Base-by-base conservation (phyloP, 2,888 invertebrate species). In the Ochlodes sylvanus region DNA sequence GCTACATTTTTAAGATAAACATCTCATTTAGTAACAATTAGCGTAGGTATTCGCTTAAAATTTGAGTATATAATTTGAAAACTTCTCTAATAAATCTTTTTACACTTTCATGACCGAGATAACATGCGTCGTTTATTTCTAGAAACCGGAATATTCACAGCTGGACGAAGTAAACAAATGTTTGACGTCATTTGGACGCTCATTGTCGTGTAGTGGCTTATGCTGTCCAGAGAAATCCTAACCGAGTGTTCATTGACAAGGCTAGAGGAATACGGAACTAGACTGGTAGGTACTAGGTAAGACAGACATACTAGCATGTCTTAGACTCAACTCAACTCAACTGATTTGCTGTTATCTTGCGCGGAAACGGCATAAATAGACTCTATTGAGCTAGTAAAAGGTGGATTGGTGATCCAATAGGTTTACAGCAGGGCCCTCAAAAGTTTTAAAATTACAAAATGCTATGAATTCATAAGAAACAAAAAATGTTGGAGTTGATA, bases 151-250 rank as follows among this genome's bases (percentile, higher is more conserved):
- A 12, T 38, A 34, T 57, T 21, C 38, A 52, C 21, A 21, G 19
- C 21, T 21, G 52, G 19, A 34, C 17, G n/a, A 15, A n/a, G 64
- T 64, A 64, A 64, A 64, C 57, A 63, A 21, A 57, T 21, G 57
- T 12, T 64, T 64, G 57, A 64, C 64, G 64, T 64, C 64, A 64
- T 21, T 27, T 9, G 15, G 19, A 21, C n/a, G 15, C n/a, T 17
- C 54, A 27, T 63, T 63, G 54, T 63, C 32, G 44, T 17, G 19
- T 17, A 63, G 34, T 2, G 10, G 1, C 12, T 12, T 12, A 12
- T 14, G 10, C 42, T 38, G 55, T 44, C 55, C 27, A 55, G 42
- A 38, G 42, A 63, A n/a, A 60, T 47, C 34, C 47, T 61, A 32
- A 21, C 19, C 21, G 52, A 52, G 61, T 61, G 32, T 47, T 47